Evolutionary conservation across 1,140 invertebrate species (phyloP).

Genomic region (Bacillus rossius): DNA sequence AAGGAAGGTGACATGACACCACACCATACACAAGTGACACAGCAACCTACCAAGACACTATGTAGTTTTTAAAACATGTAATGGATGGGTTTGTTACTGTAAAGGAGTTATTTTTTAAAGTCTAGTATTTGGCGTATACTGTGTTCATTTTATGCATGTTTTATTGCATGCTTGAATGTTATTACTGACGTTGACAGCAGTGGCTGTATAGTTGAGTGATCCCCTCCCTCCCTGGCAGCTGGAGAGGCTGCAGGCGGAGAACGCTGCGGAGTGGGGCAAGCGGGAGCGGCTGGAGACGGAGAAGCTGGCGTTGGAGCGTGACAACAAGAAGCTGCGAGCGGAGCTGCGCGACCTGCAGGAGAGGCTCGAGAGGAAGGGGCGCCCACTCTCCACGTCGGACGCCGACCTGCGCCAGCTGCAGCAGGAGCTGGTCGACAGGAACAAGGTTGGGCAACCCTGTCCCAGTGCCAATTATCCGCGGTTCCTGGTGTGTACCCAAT

Average conservation of each 20-base stretch:
- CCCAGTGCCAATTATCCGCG: neutral
- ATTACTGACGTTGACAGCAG: too few species aligned
- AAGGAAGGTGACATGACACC: too few species aligned
- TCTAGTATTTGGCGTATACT: too few species aligned
- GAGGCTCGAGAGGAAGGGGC: slow-evolving; percentile 57
- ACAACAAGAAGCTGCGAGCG: slow-evolving; percentile 81
- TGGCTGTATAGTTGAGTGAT: too few species aligned
- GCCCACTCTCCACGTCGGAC: slow-evolving; percentile 56
- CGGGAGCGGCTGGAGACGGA: slow-evolving; percentile 85
- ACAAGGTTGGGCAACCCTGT: slow-evolving; percentile 50
- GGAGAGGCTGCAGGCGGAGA: slow-evolving; percentile 82
- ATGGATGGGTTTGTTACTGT: too few species aligned
- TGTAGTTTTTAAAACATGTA: too few species aligned
- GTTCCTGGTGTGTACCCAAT: neutral
- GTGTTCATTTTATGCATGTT: too few species aligned
- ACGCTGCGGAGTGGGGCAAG: slow-evolving; percentile 89
- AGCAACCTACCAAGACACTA: too few species aligned
- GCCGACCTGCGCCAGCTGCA: slow-evolving; percentile 64
- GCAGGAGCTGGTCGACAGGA: slow-evolving; percentile 65
- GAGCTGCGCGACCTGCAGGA: slow-evolving; percentile 82
- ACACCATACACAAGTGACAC: too few species aligned
- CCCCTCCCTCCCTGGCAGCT: slow-evolving; percentile 54
- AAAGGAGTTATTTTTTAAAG: too few species aligned
- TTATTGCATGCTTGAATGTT: too few species aligned
- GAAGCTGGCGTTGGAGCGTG: slow-evolving; percentile 77